Conservation (phyloP, 1,140 invertebrate genomes). For the Drosophila truncata region DNA sequence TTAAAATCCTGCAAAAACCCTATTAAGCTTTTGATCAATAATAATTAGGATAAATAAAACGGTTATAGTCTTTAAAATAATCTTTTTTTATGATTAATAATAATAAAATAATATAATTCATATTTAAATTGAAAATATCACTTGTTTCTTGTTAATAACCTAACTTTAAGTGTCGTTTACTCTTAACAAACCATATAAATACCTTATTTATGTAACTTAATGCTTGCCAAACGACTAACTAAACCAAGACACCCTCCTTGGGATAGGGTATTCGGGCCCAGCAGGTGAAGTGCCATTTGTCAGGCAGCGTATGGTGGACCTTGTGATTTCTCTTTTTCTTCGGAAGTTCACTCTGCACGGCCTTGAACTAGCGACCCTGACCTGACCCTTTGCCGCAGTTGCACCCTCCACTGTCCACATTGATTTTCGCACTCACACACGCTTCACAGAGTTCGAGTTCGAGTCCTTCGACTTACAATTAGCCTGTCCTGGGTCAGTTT, state of each 20-base stretch:
- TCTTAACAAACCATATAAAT: neutral
- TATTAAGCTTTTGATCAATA: neutral
- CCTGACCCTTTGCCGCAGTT: conserved; percentile 64
- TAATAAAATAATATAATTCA: too few species aligned
- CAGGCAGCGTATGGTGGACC: conserved; percentile 1
- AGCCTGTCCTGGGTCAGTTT: conserved; percentile 69
- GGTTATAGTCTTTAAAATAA: neutral
- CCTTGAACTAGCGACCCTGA: conserved; percentile 64
- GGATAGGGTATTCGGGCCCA: neutral
- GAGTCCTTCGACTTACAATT: conserved; percentile 53
- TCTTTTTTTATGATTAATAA: too few species aligned
- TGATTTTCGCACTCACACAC: conserved; percentile 61
- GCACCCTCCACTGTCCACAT: conserved; percentile 34
- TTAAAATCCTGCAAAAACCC: too few species aligned
- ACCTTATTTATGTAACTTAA: neutral
- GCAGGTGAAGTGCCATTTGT: conserved; percentile 33
- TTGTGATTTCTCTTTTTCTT: conserved; percentile 11
- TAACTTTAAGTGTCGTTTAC: neutral
- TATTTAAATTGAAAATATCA: neutral
- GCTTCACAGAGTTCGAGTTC: neutral
- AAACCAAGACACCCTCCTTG: neutral
- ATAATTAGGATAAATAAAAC: neutral
- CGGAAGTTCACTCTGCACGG: conserved; percentile 27
- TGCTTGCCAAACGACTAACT: too few species aligned
- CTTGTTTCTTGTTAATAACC: neutral